A percentile compares a stretch with the other conserved stretches of the same genome.
Conservation (phyloP, 2,797 vertebrate species). For the Poecilia picta region DNA sequence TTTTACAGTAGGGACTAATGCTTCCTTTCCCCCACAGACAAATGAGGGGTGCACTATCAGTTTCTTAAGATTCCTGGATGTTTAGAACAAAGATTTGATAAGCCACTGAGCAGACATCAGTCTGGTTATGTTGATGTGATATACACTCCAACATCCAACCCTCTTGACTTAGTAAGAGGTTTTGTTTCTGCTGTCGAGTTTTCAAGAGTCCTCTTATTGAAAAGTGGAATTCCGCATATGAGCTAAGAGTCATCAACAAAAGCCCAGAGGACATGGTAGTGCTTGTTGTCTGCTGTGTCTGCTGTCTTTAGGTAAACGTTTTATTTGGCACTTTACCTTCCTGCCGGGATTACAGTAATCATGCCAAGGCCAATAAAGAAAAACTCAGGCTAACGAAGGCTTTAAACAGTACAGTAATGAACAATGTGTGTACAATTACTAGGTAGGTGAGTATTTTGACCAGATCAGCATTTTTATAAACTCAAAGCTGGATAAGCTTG, state of each 20-base stretch:
- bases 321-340: conserved; percentile 31
- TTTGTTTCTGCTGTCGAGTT: conserved; percentile 21
- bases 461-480: background rate
- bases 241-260: conserved; percentile 64
- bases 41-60: background rate
- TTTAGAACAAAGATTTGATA: background rate
- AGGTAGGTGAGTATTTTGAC: background rate
- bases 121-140: background rate
- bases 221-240: conserved; percentile 64
- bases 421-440: background rate
- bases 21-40: background rate
- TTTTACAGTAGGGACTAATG: background rate
- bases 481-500: background rate
- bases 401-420: conserved; percentile 40
- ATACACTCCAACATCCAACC: background rate
- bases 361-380: conserved; percentile 33
- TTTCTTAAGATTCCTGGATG: background rate
- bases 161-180: conserved; percentile 5
- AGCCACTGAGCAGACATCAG: conserved; percentile 9
- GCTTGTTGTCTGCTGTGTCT: conserved; percentile 24
- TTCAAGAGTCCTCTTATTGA: conserved; percentile 49
- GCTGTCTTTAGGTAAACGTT: conserved; percentile 37
- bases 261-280: conserved; percentile 35
- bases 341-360: conserved; percentile 54
- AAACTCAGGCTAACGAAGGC: conserved; percentile 38